Percentiles rank a stretch among this genome's conserved stretches.
Evolutionary conservation across 2,888 invertebrate genomes (phyloP).

Genomic region (Punctoribates punctum): DNA sequence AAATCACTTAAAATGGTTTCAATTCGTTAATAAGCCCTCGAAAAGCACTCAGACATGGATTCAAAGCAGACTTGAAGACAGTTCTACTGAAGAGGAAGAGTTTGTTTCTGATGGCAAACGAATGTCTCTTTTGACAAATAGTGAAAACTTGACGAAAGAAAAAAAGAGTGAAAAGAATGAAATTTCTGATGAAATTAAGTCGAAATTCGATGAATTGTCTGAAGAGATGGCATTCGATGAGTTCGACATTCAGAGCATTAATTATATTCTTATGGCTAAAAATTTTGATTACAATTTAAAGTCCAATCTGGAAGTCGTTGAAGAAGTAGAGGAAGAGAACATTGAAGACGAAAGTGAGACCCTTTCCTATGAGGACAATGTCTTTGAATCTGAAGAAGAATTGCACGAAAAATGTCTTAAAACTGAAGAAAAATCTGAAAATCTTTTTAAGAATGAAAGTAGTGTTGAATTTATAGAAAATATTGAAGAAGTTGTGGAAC

Average conservation of each 20-base stretch:
- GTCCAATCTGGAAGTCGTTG: background rate
- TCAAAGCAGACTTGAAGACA: background rate
- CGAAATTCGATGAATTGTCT: background rate
- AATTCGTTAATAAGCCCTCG: background rate
- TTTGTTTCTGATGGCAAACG: background rate
- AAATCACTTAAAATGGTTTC: background rate
- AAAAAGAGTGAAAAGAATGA: background rate
- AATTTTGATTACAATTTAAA: background rate
- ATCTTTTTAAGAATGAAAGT: background rate
- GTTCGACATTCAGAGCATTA: background rate
- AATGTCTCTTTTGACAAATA: too few relatives aligned
- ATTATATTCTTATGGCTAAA: constrained; percentile 1
- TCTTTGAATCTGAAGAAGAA: too few relatives aligned
- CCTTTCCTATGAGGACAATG: too few relatives aligned
- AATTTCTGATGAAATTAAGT: background rate
- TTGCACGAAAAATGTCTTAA: too few relatives aligned
- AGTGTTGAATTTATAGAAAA: background rate
- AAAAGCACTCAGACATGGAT: background rate
- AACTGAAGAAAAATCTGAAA: too few relatives aligned
- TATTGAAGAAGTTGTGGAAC: background rate
- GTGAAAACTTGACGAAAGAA: too few relatives aligned
- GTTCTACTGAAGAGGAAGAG: background rate
- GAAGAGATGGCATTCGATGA: background rate
- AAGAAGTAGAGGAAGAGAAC: background rate
- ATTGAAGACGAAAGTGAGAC: background rate